Conservation (phyloP, 2,888 invertebrate genomes). For the Agonopterix alstromeriana region DNA sequence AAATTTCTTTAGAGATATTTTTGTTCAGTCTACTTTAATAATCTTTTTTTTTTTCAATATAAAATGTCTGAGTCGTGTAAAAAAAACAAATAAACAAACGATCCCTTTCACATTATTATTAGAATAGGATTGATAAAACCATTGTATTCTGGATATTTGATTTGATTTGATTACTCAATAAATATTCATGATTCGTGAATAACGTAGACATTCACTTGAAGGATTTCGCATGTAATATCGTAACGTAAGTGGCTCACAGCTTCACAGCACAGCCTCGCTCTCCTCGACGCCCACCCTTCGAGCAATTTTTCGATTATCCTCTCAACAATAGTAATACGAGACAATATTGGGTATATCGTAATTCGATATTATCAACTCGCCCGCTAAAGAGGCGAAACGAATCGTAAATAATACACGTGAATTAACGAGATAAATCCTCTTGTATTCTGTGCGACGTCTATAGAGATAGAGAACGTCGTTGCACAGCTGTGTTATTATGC, state of each 20-base stretch:
- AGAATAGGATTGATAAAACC: too few species aligned
- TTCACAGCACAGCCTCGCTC: too few species aligned
- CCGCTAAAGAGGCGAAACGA: slow-evolving; percentile 61
- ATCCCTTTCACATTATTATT: too few species aligned
- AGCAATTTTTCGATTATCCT: slow-evolving; percentile 37
- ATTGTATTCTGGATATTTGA: slow-evolving; percentile 26
- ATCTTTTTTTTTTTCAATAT: too few species aligned
- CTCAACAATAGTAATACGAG: slow-evolving; percentile 61
- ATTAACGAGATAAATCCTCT: slow-evolving; percentile 62
- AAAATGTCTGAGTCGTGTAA: too few species aligned
- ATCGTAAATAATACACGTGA: slow-evolving; percentile 66
- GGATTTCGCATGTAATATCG: slow-evolving; percentile 3
- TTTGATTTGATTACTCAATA: slow-evolving; percentile 25
- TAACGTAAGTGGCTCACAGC: slow-evolving; percentile 1
- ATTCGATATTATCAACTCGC: slow-evolving; percentile 57
- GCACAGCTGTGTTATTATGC: slow-evolving; percentile 40
- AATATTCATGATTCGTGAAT: slow-evolving; percentile 10
- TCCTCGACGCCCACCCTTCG: slow-evolving; percentile 3
- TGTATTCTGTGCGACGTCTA: slow-evolving; percentile 32
- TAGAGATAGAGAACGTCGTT: slow-evolving; percentile 22
- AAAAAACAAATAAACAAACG: too few species aligned
- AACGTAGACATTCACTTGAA: not conserved
- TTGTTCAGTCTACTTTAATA: too few species aligned
- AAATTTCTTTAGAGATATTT: too few species aligned
- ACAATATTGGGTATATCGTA: slow-evolving; percentile 64